Conservation (phyloP, 1,140 invertebrate genomes). For the Drosophila ananassae region DNA sequence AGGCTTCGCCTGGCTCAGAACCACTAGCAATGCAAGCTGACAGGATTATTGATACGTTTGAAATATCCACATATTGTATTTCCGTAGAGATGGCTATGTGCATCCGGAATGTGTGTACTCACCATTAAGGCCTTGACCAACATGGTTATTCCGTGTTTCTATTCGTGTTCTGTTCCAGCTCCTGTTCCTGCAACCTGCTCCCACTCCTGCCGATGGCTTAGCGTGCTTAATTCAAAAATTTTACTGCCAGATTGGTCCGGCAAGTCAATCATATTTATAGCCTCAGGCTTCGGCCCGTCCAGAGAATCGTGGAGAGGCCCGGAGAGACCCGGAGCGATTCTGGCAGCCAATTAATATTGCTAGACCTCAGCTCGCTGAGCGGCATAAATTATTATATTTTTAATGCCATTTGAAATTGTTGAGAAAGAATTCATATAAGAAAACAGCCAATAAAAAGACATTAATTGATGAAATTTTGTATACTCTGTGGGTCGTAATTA, state of each 20-base stretch:
- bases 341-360: conserved; percentile 65
- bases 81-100: background rate
- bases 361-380: conserved; percentile 52
- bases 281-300: conserved; percentile 38
- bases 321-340: conserved; percentile 44
- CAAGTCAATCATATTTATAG: conserved; percentile 80
- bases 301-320: conserved; percentile 30
- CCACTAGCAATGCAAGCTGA: conserved; percentile 54
- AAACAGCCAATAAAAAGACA: conserved; percentile 12
- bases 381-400: conserved; percentile 80
- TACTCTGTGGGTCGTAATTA: conserved; percentile 45
- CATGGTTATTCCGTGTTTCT: conserved; percentile 36
- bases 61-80: conserved; percentile 22
- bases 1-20: conserved; percentile 56
- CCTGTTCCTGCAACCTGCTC: background rate
- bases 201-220: conserved; percentile 18
- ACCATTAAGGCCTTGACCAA: conserved; percentile 68
- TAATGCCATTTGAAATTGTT: conserved; percentile 72
- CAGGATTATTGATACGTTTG: conserved; percentile 37
- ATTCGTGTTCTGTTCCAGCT: background rate
- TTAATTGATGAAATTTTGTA: conserved; percentile 20
- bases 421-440: conserved; percentile 44
- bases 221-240: conserved; percentile 57
- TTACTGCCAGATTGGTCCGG: conserved; percentile 56
- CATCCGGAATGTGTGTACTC: conserved; percentile 32